Evolutionary conservation across 92 coral and sea anemone species (phyloP).

Genomic region (Nematostella vectensis): DNA sequence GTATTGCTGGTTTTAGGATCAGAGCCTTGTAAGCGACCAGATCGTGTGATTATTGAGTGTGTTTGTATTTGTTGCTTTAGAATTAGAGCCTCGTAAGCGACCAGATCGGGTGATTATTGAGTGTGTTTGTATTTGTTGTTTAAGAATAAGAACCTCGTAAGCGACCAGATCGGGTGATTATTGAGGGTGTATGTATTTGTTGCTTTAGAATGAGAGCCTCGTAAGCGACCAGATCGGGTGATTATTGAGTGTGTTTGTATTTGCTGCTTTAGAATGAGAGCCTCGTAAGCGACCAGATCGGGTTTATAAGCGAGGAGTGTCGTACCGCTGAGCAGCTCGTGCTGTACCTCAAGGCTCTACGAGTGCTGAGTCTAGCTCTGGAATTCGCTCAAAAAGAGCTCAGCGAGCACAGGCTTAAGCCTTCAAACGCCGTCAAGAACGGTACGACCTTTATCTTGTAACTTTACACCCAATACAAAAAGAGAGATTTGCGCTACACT

Average conservation of each 20-base stretch:
- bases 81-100: background rate
- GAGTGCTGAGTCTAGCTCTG: conserved; percentile 58
- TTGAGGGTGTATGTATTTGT: too few relatives aligned
- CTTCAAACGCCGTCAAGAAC: conserved; percentile 85
- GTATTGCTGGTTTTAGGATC: background rate
- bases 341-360: conserved; percentile 77
- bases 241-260: too few relatives aligned
- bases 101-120: background rate
- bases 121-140: too few relatives aligned
- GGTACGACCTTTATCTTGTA: conserved; percentile 37
- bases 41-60: background rate
- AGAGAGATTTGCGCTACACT: too few relatives aligned
- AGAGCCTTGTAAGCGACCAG: background rate
- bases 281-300: conserved; percentile 75
- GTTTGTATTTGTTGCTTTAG: background rate
- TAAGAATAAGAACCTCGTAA: too few relatives aligned
- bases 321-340: conserved; percentile 90
- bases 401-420: conserved; percentile 64
- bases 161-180: too few relatives aligned
- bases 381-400: conserved; percentile 77
- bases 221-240: too few relatives aligned
- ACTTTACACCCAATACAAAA: background rate
- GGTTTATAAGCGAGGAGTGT: conserved; percentile 80
- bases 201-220: too few relatives aligned
- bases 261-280: conserved; percentile 65